Evolutionary conservation across 2,888 invertebrate species (phyloP).

Genomic region (Eumacrocentrus americanus): DNA sequence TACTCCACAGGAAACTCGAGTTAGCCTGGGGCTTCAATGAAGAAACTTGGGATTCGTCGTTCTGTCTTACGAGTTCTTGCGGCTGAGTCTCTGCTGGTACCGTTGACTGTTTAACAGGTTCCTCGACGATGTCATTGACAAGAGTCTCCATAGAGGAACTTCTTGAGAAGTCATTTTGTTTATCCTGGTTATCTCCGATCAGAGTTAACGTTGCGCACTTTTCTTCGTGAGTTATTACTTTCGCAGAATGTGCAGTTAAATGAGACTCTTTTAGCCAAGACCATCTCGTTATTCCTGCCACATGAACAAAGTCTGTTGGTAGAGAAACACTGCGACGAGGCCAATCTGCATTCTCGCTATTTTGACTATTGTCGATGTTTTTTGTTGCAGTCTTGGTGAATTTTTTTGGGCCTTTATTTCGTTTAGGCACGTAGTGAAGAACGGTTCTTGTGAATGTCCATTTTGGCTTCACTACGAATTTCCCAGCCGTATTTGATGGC

Average conservation of each 20-base stretch:
- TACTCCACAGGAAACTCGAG: constrained; percentile 26
- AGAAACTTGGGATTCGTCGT: background rate
- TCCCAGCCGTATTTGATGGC: background rate
- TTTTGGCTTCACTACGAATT: constrained; percentile 31
- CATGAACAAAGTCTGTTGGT: constrained; percentile 55
- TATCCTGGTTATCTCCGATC: constrained; percentile 9
- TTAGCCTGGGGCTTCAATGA: constrained; percentile 12
- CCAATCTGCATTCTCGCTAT: constrained; percentile 36
- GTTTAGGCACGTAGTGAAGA: constrained; percentile 46
- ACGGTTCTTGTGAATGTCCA: constrained; percentile 47
- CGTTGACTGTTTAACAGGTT: constrained; percentile 19
- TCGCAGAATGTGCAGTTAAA: constrained; percentile 16
- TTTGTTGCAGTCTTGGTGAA: constrained; percentile 10
- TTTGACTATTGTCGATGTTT: constrained; percentile 19
- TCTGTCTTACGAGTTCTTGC: background rate
- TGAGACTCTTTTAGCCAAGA: constrained; percentile 33
- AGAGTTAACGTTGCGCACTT: constrained; percentile 42
- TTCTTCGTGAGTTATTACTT: constrained; percentile 48
- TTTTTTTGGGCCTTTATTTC: constrained; percentile 37
- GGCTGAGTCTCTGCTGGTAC: constrained; percentile 5
- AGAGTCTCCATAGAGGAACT: constrained; percentile 14
- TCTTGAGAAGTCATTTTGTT: constrained; percentile 8
- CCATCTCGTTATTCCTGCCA: constrained; percentile 52
- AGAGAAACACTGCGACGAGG: constrained; percentile 36
- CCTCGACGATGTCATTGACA: background rate